Conservation (phyloP, 2,888 invertebrate species). For the Nomada ferruginata region DNA sequence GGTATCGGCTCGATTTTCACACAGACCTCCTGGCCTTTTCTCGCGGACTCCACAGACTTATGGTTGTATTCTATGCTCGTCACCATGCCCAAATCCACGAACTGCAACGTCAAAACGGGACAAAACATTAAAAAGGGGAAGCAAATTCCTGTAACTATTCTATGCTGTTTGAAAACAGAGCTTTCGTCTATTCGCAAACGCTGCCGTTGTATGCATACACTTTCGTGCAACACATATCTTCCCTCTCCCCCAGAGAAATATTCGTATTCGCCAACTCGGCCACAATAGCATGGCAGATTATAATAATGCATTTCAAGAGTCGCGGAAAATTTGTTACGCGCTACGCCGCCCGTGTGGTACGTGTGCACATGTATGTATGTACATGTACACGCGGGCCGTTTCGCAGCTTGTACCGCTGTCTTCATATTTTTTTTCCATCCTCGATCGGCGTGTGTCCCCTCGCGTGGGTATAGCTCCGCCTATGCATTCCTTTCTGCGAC, state of each 20-base stretch:
- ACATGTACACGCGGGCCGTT: not conserved
- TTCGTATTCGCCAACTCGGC: not conserved
- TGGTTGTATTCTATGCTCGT: slow-evolving; percentile 98
- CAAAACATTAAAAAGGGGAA: not conserved
- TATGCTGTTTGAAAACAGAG: not conserved
- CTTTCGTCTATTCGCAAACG: not conserved
- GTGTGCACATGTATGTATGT: not conserved
- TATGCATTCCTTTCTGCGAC: slow-evolving; percentile 69
- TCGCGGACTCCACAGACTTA: slow-evolving; percentile 96
- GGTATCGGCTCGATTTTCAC: slow-evolving; percentile 98
- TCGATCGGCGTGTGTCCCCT: slow-evolving; percentile 59
- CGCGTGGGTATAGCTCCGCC: slow-evolving; percentile 71
- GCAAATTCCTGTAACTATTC: no score
- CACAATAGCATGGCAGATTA: no score
- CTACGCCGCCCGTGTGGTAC: not conserved
- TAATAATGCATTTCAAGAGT: not conserved
- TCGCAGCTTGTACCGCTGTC: slow-evolving; percentile 25
- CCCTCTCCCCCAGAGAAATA: not conserved
- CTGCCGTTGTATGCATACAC: not conserved
- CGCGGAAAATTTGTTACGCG: not conserved
- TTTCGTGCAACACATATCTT: not conserved
- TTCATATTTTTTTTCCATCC: slow-evolving; percentile 34
- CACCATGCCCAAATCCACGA: slow-evolving; percentile 96
- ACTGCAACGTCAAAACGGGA: slow-evolving; percentile 86
- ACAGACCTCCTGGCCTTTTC: slow-evolving; percentile 98